Conservation (phyloP, 2,797 vertebrate species). For the Poliocrania exsul region DNA sequence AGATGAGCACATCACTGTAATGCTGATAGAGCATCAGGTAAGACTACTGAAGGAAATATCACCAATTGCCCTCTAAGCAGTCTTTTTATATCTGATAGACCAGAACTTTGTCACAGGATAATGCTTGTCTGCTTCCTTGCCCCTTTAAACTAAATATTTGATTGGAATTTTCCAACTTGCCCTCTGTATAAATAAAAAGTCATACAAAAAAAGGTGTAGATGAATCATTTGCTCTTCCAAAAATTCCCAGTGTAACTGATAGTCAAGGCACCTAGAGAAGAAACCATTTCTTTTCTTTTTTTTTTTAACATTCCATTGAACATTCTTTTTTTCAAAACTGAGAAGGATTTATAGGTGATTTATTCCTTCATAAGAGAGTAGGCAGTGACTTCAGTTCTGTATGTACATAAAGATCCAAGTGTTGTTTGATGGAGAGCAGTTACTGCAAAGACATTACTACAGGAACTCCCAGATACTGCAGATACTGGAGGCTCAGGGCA, state of each 20-base stretch:
- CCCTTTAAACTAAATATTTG: slow-evolving; percentile 18
- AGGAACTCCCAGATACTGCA: background rate
- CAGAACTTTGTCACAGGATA: slow-evolving; percentile 20
- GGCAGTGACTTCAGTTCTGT: background rate
- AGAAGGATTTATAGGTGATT: background rate
- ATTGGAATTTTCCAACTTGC: slow-evolving; percentile 9
- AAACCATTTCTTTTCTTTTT: background rate
- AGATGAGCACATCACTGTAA: background rate
- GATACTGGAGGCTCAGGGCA: background rate
- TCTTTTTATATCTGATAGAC: background rate
- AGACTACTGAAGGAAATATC: background rate
- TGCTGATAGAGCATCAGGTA: background rate
- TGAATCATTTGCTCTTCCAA: background rate
- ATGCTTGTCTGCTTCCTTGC: background rate
- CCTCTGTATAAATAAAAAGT: slow-evolving; percentile 11
- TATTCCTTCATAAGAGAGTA: background rate
- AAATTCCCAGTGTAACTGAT: background rate
- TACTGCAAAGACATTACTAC: background rate
- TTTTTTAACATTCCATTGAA: background rate
- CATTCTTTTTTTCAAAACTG: background rate
- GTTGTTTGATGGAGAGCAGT: background rate
- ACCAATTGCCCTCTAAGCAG: slow-evolving; percentile 6
- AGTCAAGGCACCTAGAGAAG: background rate
- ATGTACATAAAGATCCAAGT: background rate
- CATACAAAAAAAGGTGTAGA: background rate